phyloP scores from a whole-genome alignment of 2,888 invertebrate species.

The Pterobdella sp. region DNA sequence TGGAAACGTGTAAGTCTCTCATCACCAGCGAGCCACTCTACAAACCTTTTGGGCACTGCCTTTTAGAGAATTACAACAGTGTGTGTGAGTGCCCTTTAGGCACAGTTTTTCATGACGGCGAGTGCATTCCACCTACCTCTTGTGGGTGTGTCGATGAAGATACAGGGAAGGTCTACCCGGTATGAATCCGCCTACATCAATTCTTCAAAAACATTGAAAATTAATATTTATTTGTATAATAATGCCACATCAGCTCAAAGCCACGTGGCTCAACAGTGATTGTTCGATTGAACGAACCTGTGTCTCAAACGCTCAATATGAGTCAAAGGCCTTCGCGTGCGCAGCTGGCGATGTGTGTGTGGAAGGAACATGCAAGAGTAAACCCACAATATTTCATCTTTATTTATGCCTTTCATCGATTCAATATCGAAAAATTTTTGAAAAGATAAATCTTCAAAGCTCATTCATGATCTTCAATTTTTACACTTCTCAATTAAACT shows the following conservation, averaged over 20 bases:
- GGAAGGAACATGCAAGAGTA: conserved; percentile 4
- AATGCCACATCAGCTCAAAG: conserved; percentile 2
- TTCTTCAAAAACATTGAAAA: too few species aligned
- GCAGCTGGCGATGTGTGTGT: conserved; percentile 3
- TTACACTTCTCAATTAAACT: neutral
- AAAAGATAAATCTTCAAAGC: too few species aligned
- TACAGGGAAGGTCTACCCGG: conserved; percentile 10
- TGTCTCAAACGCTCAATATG: neutral
- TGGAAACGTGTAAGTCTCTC: conserved; percentile 9
- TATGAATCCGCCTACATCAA: too few species aligned
- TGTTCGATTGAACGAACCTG: neutral
- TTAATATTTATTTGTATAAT: too few species aligned
- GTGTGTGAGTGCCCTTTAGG: conserved; percentile 5
- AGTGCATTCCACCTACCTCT: neutral
- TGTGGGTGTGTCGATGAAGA: conserved; percentile 17
- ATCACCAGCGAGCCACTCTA: neutral
- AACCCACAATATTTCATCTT: neutral
- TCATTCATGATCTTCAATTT: neutral
- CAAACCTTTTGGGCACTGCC: neutral
- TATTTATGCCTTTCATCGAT: conserved; percentile 1
- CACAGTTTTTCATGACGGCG: neutral
- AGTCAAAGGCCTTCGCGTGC: neutral
- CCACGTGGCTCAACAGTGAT: neutral
- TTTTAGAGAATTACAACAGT: conserved; percentile 10
- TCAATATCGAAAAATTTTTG: neutral